phyloP scores from a whole-genome alignment of 1,140 invertebrate genomes.

The Mactra quadrangularis region DNA sequence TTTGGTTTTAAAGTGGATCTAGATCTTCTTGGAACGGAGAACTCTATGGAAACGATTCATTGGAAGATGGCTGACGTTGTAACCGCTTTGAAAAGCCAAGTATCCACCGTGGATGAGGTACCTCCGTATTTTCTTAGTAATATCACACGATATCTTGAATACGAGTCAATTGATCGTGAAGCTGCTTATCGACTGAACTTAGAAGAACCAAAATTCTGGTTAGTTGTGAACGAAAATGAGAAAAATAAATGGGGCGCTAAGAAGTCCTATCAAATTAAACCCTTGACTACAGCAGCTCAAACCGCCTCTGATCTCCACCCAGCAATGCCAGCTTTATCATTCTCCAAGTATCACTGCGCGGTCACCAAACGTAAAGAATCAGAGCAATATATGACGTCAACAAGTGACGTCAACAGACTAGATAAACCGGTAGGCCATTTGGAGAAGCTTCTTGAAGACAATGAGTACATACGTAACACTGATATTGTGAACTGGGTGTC shows the following conservation, averaged over 20 bases:
- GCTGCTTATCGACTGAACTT: conserved; percentile 33
- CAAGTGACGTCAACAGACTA: conserved; percentile 54
- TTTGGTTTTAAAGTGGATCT: conserved; percentile 76
- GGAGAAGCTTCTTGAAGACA: conserved; percentile 45
- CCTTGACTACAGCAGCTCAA: conserved; percentile 36
- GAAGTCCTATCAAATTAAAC: conserved; percentile 54
- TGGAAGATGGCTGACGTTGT: conserved; percentile 54
- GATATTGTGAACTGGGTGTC: conserved; percentile 61
- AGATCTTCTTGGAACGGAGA: conserved; percentile 68
- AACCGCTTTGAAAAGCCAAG: conserved; percentile 48
- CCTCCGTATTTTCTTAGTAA: conserved; percentile 58
- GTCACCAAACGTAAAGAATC: conserved; percentile 62
- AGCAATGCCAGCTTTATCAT: conserved; percentile 56
- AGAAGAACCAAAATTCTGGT: conserved; percentile 54
- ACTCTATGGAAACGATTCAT: conserved; percentile 69
- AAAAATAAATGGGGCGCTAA: conserved; percentile 63
- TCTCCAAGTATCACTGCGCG: conserved; percentile 60
- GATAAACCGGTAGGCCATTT: conserved; percentile 45
- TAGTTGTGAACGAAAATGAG: conserved; percentile 57
- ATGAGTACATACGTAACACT: conserved; percentile 34
- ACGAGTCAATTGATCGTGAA: conserved; percentile 49
- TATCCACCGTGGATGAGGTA: neutral
- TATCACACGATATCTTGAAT: conserved; percentile 58
- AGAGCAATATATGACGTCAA: conserved; percentile 35
- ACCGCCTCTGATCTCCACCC: conserved; percentile 49